These are phyloP conservation scores for Nilaparvata lugens DNA, from an alignment of 1,140 invertebrate species.

Conservation along the genomic window DNA sequence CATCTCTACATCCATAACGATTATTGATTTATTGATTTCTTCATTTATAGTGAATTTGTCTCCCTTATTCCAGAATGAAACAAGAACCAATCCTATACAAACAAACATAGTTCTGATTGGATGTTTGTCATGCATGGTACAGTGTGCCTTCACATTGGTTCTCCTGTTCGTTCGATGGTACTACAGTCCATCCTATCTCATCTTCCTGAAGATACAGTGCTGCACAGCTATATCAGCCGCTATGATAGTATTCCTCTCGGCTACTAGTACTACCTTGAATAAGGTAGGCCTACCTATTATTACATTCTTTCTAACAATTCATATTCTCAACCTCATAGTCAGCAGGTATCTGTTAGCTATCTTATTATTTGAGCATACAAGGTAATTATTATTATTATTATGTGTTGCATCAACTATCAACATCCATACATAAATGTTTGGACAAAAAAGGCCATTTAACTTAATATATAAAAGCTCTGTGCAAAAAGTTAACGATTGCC, in stretches of 20 bases:
- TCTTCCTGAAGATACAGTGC: conserved; percentile 57
- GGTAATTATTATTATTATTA: too few species aligned
- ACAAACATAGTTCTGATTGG: conserved; percentile 41
- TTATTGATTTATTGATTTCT: too few species aligned
- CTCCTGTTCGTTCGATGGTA: conserved; percentile 47
- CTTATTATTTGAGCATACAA: too few species aligned
- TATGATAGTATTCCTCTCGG: conserved; percentile 52
- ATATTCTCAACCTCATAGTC: too few species aligned
- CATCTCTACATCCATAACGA: too few species aligned
- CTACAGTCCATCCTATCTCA: conserved; percentile 47
- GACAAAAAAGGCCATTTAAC: too few species aligned
- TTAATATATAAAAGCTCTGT: too few species aligned
- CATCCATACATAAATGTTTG: too few species aligned
- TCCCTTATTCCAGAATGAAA: conserved; percentile 5
- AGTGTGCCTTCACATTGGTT: conserved; percentile 43
- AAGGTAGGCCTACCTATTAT: conserved; percentile 16
- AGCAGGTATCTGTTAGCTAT: too few species aligned
- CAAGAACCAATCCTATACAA: neutral
- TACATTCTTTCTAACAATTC: too few species aligned
- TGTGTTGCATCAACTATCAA: too few species aligned
- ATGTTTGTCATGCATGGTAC: conserved; percentile 47
- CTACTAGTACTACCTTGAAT: conserved; percentile 9
- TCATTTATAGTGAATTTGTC: neutral
- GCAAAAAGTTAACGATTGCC: too few species aligned
- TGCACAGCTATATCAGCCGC: conserved; percentile 47